phyloP scores from a whole-genome alignment of 2,797 vertebrate species.

The Sebastes itinus region DNA sequence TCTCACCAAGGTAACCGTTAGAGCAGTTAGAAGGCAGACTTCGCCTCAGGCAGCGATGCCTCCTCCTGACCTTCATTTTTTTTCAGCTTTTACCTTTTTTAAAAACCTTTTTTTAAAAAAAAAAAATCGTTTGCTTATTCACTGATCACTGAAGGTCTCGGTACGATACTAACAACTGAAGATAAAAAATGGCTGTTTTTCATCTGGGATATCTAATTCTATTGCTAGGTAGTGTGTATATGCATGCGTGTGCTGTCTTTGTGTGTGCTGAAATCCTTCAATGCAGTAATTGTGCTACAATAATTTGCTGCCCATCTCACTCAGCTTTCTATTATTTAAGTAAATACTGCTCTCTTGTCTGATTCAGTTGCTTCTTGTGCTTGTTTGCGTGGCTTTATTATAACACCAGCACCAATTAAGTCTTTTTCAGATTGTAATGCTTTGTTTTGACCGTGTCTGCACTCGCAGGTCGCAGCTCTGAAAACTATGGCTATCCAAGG shows the following conservation, averaged over 20 bases:
- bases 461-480: slow-evolving; percentile 89
- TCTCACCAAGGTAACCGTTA: slow-evolving; percentile 89
- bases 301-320: background rate
- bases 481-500: slow-evolving; percentile 95
- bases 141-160: slow-evolving; percentile 37
- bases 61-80: slow-evolving; percentile 63
- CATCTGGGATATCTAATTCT: background rate
- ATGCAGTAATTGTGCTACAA: background rate
- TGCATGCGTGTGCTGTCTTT: background rate
- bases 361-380: background rate
- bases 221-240: background rate
- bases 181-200: slow-evolving; percentile 13
- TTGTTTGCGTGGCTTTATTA: slow-evolving; percentile 5
- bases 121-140: slow-evolving; percentile 38
- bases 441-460: slow-evolving; percentile 15
- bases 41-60: slow-evolving; percentile 49
- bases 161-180: slow-evolving; percentile 4
- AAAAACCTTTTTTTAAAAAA: background rate
- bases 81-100: slow-evolving; percentile 17
- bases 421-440: slow-evolving; percentile 6
- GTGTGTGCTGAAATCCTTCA: slow-evolving; percentile 9
- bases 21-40: slow-evolving; percentile 40
- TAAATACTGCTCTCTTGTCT: slow-evolving; percentile 8
- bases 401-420: background rate
- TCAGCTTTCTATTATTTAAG: background rate